Evolutionary conservation across 2,113 vertebrate species (phyloP).

Genomic region (Neolamprologus variostigma): DNA sequence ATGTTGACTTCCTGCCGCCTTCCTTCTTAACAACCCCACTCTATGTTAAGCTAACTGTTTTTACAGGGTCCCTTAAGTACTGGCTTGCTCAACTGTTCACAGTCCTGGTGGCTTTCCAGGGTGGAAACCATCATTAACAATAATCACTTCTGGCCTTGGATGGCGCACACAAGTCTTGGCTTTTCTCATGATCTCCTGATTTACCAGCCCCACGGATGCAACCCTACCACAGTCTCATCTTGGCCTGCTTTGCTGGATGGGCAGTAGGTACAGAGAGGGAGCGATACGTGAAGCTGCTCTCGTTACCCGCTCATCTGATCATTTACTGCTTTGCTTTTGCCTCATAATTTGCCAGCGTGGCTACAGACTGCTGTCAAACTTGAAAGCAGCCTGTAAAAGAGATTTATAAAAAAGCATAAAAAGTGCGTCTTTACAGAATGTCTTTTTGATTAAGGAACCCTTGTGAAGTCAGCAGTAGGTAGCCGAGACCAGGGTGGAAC

Average conservation of each 20-base stretch:
- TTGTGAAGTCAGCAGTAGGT: slow-evolving; percentile 8
- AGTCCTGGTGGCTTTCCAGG: neutral
- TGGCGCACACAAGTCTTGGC: neutral
- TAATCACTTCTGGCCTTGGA: neutral
- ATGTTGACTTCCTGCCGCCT: slow-evolving; percentile 16
- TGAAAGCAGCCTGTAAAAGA: neutral
- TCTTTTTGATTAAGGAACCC: neutral
- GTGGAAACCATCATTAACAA: slow-evolving; percentile 14
- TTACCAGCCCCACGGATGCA: slow-evolving; percentile 19
- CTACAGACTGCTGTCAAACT: neutral
- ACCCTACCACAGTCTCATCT: slow-evolving; percentile 11
- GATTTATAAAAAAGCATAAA: neutral
- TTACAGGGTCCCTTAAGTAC: slow-evolving; percentile 26
- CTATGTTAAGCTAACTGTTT: slow-evolving; percentile 49
- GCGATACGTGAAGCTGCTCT: neutral
- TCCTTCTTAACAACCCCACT: slow-evolving; percentile 30
- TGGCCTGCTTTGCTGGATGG: slow-evolving; percentile 3
- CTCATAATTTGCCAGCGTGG: neutral
- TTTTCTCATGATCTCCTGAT: slow-evolving; percentile 11
- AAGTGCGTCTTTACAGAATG: neutral
- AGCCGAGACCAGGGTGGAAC: neutral
- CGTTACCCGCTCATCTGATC: neutral
- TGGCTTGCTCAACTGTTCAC: neutral
- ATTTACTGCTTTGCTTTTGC: neutral
- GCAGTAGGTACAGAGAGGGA: neutral